Evolutionary conservation across 2,113 vertebrate genomes (phyloP), one percentile per base, ranked within the genome.

Genomic region (Cygnus atratus): DNA sequence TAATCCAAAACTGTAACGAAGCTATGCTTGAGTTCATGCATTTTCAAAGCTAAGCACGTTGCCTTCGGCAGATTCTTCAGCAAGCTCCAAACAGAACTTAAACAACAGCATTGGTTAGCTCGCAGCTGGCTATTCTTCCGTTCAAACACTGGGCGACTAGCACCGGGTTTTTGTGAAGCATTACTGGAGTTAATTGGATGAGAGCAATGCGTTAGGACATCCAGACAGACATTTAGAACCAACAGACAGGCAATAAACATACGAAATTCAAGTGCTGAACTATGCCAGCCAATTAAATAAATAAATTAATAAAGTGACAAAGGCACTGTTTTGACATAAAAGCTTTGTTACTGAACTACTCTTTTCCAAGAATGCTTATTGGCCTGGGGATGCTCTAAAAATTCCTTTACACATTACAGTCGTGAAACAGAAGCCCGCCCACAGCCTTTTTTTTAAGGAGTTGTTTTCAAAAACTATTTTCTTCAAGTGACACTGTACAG

Each of bases 1-100:
- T 44, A n/a, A 58, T 7, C 35, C 6, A 0, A 2, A 46, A 8
- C 29, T 18, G 0, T 9, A 50, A 8, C 5, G 62, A 24, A 63
- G 19, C 13, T 28, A 62, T 39, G 10, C 8, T 41, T 7, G 31
- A 73, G 37, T 44, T 54, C 11, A 13, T 2, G 5, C 5, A 3
- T 4, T 24, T 63, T 52, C 52, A 59, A 91, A 58, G n/a, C 61
- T 29, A 58, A 44, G 73, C 18, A 70, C 18, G 13, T 2, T 62
- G 33, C 21, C 11, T 43, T 72, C 41, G 74, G 29, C 35, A 41
- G 33, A n/a, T 77, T 66, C 70, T 39, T 39, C 7, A 81, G 39
- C 29, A 52, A 73, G 29, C 7, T 58, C 41, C 50, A 39, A 62
- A 67, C 12, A 33, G 57, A 39, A 35, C 37, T 93, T 25, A 33